Conservation (phyloP, 2,113 vertebrate genomes). For the Holacanthus passer region DNA sequence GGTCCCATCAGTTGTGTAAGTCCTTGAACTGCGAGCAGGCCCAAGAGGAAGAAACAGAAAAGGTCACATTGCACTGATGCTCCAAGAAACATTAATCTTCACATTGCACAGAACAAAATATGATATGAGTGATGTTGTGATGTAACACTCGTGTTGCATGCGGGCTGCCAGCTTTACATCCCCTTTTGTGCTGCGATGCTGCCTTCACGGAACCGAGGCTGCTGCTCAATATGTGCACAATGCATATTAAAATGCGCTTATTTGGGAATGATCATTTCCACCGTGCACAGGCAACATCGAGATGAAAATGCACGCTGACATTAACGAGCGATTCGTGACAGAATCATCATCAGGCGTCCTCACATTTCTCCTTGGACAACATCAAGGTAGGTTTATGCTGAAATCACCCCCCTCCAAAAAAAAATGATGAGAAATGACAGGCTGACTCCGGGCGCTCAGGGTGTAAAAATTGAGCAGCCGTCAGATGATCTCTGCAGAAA, state of each 20-base stretch:
- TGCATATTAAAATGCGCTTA: slow-evolving; percentile 46
- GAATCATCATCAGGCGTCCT: slow-evolving; percentile 51
- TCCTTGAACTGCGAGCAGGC: slow-evolving; percentile 84
- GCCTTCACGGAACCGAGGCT: slow-evolving; percentile 46
- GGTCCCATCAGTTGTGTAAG: slow-evolving; percentile 78
- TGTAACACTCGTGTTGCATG: slow-evolving; percentile 9
- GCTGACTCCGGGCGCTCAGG: slow-evolving; percentile 51
- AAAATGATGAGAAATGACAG: slow-evolving; percentile 56
- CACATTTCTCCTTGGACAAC: slow-evolving; percentile 72
- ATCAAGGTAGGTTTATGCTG: slow-evolving; percentile 55
- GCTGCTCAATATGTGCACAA: slow-evolving; percentile 51
- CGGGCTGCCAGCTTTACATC: slow-evolving; percentile 37
- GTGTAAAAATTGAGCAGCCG: slow-evolving; percentile 64
- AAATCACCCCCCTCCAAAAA: not conserved
- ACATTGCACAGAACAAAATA: slow-evolving; percentile 10
- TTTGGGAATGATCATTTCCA: slow-evolving; percentile 30
- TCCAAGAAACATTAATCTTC: slow-evolving; percentile 53
- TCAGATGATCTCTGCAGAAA: slow-evolving; percentile 69
- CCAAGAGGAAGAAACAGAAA: slow-evolving; percentile 76
- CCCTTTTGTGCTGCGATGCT: slow-evolving; percentile 58
- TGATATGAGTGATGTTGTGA: slow-evolving; percentile 27
- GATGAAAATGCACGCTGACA: slow-evolving; percentile 57
- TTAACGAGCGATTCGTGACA: slow-evolving; percentile 64
- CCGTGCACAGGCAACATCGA: slow-evolving; percentile 9
- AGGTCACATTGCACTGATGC: slow-evolving; percentile 77